Conservation (phyloP, 1,140 invertebrate species). For the Phymorhynchus buccinoides region DNA sequence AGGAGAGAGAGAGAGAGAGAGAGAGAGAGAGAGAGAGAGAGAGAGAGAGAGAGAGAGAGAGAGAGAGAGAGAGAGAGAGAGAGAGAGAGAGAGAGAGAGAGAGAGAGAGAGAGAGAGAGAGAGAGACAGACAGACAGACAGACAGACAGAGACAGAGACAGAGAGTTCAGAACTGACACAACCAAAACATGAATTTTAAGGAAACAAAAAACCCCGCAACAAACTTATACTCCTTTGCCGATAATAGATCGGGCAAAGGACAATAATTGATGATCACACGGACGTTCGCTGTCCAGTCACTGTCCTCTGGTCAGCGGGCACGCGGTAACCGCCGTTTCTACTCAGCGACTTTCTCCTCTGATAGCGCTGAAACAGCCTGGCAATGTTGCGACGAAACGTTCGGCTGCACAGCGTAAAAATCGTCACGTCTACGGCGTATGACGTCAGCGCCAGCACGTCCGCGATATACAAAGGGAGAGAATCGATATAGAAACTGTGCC, state of each 20-base stretch:
- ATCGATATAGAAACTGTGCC: constrained; percentile 31
- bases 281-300: not conserved
- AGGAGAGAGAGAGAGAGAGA: not conserved
- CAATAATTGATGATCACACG: not conserved
- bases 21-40: not conserved
- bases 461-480: constrained; percentile 28
- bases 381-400: constrained; percentile 17
- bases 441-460: constrained; percentile 31
- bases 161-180: too few species aligned
- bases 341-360: constrained; percentile 26
- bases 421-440: constrained; percentile 35
- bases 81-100: not conserved
- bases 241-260: not conserved
- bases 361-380: constrained; percentile 25
- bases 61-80: not conserved
- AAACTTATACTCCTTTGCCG: too few species aligned
- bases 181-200: too few species aligned
- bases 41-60: not conserved
- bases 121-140: constrained; percentile 9
- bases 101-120: constrained; percentile 12
- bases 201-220: too few species aligned
- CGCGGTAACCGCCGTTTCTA: constrained; percentile 19
- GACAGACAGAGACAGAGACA: too few species aligned
- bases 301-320: not conserved
- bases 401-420: constrained; percentile 37